Conservation (phyloP, 2,113 vertebrate species). For the Sorex araneus region DNA sequence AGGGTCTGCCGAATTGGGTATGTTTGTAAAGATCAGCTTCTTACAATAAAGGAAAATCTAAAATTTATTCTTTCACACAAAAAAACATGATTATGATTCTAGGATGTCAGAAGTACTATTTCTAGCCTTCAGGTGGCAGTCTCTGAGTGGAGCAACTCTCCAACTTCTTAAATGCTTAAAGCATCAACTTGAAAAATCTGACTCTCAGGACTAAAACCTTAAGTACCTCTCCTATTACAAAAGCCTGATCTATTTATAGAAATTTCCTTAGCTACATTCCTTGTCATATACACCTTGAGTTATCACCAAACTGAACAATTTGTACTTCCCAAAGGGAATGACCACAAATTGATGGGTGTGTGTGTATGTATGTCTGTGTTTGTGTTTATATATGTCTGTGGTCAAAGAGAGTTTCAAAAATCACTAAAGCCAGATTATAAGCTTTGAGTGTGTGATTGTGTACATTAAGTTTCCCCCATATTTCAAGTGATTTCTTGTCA, state of each 20-base stretch:
- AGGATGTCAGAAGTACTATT: background rate
- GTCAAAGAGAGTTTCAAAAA: constrained; percentile 31
- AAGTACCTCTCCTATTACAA: background rate
- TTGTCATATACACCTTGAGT: too few species aligned
- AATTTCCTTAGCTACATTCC: too few species aligned
- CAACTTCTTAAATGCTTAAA: background rate
- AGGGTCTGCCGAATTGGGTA: background rate
- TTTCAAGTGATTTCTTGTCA: background rate
- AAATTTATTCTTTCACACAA: constrained; percentile 6
- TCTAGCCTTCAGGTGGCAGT: background rate
- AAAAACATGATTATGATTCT: background rate
- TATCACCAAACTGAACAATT: background rate
- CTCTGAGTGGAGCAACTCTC: background rate
- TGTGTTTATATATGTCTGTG: too few species aligned
- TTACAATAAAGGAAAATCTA: background rate
- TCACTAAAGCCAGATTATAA: constrained; percentile 24
- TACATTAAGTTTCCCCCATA: background rate
- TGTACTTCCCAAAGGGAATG: constrained; percentile 2
- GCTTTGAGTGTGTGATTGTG: background rate
- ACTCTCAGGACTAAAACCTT: background rate
- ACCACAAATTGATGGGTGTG: background rate
- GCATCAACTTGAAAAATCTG: background rate
- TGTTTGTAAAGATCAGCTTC: background rate
- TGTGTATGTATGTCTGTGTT: too few species aligned
- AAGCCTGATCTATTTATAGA: background rate